Evolutionary conservation across 2,888 invertebrate species (phyloP).

Genomic region (Acholoe squamosa): DNA sequence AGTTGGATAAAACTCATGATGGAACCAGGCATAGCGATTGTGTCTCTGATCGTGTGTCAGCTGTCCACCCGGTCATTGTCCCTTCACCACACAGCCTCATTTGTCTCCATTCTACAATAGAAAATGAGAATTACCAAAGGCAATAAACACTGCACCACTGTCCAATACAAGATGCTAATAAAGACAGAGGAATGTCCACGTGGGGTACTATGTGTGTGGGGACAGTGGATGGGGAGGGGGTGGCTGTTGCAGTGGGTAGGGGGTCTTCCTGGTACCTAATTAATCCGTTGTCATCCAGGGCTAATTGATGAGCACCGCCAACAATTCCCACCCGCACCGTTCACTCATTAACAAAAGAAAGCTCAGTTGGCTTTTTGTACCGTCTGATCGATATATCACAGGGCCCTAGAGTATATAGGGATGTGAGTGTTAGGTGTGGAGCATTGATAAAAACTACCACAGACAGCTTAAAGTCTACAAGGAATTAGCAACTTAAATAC

Average conservation of each 20-base stretch:
- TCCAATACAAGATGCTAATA: conserved; percentile 3
- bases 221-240: background rate
- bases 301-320: background rate
- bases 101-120: background rate
- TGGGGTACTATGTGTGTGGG: background rate
- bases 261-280: background rate
- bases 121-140: background rate
- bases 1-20: too few species aligned
- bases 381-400: background rate
- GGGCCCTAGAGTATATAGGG: background rate
- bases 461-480: background rate
- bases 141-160: background rate
- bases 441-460: background rate
- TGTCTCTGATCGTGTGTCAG: too few species aligned
- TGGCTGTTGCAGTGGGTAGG: background rate
- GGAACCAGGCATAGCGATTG: too few species aligned
- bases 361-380: background rate
- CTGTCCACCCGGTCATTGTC: too few species aligned
- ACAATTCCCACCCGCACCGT: background rate
- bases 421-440: background rate
- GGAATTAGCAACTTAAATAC: background rate
- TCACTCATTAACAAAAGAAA: conserved; percentile 8
- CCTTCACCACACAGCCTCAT: background rate
- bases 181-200: background rate
- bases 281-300: background rate